Conservation (phyloP, 1,140 invertebrate genomes). For the Antheraea mylitta region DNA sequence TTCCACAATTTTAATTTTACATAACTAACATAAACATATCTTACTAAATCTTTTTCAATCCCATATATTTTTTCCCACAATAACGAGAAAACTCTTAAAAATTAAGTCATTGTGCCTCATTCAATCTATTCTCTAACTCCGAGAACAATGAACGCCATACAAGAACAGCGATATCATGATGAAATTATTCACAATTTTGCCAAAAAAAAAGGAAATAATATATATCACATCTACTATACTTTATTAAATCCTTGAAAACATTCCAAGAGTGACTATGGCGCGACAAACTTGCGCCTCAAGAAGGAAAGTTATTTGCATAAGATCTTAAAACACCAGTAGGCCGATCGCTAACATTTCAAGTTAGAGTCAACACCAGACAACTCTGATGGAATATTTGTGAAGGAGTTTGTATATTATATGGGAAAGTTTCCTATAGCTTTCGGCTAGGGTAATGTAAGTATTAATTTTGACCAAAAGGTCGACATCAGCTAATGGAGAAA, state of each 20-base stretch:
- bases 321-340: slow-evolving; percentile 68
- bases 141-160: not conserved
- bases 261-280: slow-evolving; percentile 29
- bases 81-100: too few relatives aligned
- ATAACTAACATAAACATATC: too few relatives aligned
- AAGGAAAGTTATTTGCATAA: slow-evolving; percentile 58
- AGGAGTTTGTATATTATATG: slow-evolving; percentile 14
- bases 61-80: too few relatives aligned
- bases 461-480: not conserved
- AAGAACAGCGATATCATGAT: not conserved
- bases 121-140: not conserved
- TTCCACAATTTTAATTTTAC: too few relatives aligned
- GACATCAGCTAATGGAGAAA: not conserved
- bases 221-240: slow-evolving; percentile 16
- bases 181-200: not conserved
- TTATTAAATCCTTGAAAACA: slow-evolving; percentile 19
- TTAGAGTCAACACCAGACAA: slow-evolving; percentile 50
- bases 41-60: too few relatives aligned
- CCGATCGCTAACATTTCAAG: slow-evolving; percentile 58
- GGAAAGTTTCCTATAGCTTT: not conserved
- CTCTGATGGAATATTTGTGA: slow-evolving; percentile 45
- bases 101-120: too few relatives aligned
- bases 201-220: not conserved
- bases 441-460: not conserved
- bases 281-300: slow-evolving; percentile 50